Conservation (phyloP, 2,113 vertebrate species). For the Myiagra hebetior region DNA sequence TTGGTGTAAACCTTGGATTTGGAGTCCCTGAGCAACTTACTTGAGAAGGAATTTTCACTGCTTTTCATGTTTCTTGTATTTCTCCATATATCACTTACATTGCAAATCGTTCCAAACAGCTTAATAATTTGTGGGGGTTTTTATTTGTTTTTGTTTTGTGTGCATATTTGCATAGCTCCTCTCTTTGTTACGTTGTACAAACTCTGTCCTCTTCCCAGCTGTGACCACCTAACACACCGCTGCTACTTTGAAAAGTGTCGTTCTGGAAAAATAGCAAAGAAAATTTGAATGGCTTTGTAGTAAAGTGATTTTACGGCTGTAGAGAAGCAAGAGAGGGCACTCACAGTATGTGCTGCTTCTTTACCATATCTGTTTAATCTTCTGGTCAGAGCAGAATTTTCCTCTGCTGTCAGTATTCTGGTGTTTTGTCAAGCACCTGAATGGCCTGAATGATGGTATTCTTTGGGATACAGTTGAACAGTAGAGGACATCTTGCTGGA, state of each 20-base stretch:
- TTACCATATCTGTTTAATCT: neutral
- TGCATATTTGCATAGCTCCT: neutral
- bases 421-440: neutral
- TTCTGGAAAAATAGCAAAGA: neutral
- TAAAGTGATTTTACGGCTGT: neutral
- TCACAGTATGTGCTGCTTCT: neutral
- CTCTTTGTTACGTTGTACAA: neutral
- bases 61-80: neutral
- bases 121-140: accelerated
- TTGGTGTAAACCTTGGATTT: neutral
- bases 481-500: neutral
- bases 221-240: neutral
- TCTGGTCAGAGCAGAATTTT: neutral
- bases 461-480: neutral
- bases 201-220: neutral
- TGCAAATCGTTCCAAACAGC: neutral
- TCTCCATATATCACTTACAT: neutral
- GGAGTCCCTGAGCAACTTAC: neutral
- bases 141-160: neutral
- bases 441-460: neutral
- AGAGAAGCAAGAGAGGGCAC: neutral
- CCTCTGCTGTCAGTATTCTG: neutral
- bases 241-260: neutral
- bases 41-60: neutral
- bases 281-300: neutral